These are phyloP conservation scores for Drosophila meridionalis DNA, from an alignment of 2,888 invertebrate species.

Conservation along the genomic window DNA sequence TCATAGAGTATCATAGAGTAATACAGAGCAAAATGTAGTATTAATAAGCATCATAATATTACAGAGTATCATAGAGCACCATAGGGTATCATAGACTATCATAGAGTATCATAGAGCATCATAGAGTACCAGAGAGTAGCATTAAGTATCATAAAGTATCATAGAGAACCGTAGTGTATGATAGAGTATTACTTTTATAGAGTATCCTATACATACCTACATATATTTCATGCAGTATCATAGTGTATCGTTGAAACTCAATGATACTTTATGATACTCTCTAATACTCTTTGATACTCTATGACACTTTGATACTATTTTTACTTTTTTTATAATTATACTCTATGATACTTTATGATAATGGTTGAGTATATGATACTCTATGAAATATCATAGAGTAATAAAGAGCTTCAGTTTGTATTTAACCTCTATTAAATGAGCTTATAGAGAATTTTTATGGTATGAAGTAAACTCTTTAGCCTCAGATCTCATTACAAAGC, in stretches of 20 bases:
- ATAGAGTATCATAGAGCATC: neutral
- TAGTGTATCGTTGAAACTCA: neutral
- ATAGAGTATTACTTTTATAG: neutral
- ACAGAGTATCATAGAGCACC: neutral
- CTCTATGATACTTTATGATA: neutral
- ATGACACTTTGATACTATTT: neutral
- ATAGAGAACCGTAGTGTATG: neutral
- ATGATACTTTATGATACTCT: neutral
- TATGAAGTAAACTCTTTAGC: neutral
- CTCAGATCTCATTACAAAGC: neutral
- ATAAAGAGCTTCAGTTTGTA: neutral
- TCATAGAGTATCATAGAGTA: neutral
- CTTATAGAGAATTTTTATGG: neutral
- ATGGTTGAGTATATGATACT: neutral
- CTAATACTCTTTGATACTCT: accelerated
- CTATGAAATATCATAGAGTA: neutral
- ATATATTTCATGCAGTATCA: neutral
- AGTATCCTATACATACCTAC: neutral
- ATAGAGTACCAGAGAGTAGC: neutral
- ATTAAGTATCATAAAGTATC: neutral
- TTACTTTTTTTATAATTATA: neutral
- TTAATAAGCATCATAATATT: neutral
- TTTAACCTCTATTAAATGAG: neutral
- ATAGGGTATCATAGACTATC: neutral
- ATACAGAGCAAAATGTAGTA: neutral